Base-by-base conservation (phyloP, 2,113 vertebrate genomes). In the Psilopsiagon aurifrons region DNA sequence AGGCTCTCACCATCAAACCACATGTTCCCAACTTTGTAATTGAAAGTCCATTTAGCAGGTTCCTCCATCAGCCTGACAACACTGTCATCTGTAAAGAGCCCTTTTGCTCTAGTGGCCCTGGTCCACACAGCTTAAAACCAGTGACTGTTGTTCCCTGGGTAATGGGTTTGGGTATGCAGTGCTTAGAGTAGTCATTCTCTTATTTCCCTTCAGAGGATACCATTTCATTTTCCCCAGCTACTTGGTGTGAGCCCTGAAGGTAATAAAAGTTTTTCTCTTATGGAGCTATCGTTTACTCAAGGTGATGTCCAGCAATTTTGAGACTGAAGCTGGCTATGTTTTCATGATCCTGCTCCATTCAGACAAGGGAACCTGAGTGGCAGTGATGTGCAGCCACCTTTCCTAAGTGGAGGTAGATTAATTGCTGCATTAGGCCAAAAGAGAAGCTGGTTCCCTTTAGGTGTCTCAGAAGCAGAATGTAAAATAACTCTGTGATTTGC, bases 401-500 rank as follows among this genome's bases (percentile, higher is more conserved):
- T 64, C 75, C 63, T 47, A 14, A 43, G 47, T 4, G 41, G 70
- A 62, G 43, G 39, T 37, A 19, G 86, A 86, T 93, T 87, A 85
- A 83, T 74, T n/a, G 57, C 63, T 28, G 6, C 29, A 2, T 71
- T 75, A 71, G 22, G 39, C 41, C 35, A 10, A 55, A 76, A 51
- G 55, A 2, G 2, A 41, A 70, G 77, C 73, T 13, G 3, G 33
- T 52, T 86, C 70, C 91, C 81, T 94, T 78, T 31, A 39, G 67
- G 69, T 67, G 92, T 43, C 71, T 54, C 7, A 41, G 73, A 11
- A 83, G 94, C 73, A 81, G 81, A 55, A 88, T 54, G 77, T 78
- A 22, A 92, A 88, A 78, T 71, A 94, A 86, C 86, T 87, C 91
- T 64, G 89, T 55, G 73, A 35, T 94, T 83, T 93, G 90, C 88